Percentiles rank a stretch among this genome's conserved stretches.
These are phyloP conservation scores for Phania funesta DNA, from an alignment of 2,888 invertebrate genomes.

Conservation along the genomic window DNA sequence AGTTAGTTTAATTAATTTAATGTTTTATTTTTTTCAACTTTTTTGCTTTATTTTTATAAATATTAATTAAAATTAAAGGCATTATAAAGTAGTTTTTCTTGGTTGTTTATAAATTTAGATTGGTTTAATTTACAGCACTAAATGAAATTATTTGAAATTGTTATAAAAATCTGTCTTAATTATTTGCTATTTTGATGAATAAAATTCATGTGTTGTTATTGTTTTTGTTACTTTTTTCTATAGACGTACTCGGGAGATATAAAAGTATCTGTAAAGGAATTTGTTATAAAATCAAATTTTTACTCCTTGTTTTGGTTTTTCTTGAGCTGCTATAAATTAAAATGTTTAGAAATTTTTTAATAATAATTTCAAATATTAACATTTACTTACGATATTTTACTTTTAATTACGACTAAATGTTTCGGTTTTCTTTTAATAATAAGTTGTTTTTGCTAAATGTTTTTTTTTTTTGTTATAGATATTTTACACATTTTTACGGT, in stretches of 20 bases:
- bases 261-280: slow-evolving; percentile 27
- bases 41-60: slow-evolving; percentile 53
- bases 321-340: slow-evolving; percentile 14
- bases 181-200: slow-evolving; percentile 9
- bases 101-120: slow-evolving; percentile 24
- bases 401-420: slow-evolving; percentile 53
- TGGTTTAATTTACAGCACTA: slow-evolving; percentile 55
- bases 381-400: slow-evolving; percentile 36
- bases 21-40: slow-evolving; percentile 61
- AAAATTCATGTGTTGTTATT: slow-evolving; percentile 28
- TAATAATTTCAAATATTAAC: slow-evolving; percentile 62
- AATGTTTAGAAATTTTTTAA: slow-evolving; percentile 52
- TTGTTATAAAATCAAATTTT: slow-evolving; percentile 36
- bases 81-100: slow-evolving; percentile 62
- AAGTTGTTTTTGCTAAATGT: slow-evolving; percentile 43
- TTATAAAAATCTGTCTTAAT: slow-evolving; percentile 55
- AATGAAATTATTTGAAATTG: slow-evolving; percentile 61
- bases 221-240: slow-evolving; percentile 17
- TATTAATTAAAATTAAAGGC: slow-evolving; percentile 68
- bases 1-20: slow-evolving; percentile 65
- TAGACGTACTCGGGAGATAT: not conserved
- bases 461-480: slow-evolving; percentile 64
- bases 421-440: slow-evolving; percentile 55
- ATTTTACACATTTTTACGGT: slow-evolving; percentile 54
- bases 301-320: not conserved